Percentiles rank a stretch among this genome's conserved stretches.
Evolutionary conservation across 2,888 invertebrate genomes (phyloP).

Genomic region (Lamellibrachia satsuma): DNA sequence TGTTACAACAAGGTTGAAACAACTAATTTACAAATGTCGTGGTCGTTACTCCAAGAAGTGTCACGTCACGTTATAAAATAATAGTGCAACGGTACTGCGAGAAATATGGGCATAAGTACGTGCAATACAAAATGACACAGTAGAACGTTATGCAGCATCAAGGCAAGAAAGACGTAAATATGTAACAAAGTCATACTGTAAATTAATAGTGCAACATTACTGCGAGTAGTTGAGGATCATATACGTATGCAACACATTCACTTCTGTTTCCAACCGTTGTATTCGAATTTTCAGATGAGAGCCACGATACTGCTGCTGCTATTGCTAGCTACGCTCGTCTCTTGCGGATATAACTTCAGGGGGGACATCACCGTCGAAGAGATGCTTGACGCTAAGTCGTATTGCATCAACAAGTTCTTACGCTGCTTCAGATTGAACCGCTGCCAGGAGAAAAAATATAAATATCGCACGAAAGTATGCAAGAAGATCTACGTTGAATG

Average conservation of each 20-base stretch:
- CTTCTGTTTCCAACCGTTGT: not conserved
- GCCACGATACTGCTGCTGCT: not conserved
- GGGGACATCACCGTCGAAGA: not conserved
- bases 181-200: not conserved
- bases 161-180: not conserved
- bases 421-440: not conserved
- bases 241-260: not conserved
- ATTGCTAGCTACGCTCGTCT: not conserved
- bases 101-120: too few relatives aligned
- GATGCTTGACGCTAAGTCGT: not conserved
- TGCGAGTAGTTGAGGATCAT: not conserved
- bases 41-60: too few relatives aligned
- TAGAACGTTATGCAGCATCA: too few relatives aligned
- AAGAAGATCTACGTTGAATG: not conserved
- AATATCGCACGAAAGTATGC: not conserved
- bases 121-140: too few relatives aligned
- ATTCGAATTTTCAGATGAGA: not conserved
- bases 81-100: too few relatives aligned
- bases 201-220: not conserved
- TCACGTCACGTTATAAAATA: too few relatives aligned
- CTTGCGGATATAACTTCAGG: not conserved
- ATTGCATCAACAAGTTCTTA: not conserved
- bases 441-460: not conserved
- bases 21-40: too few relatives aligned
- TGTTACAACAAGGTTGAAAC: too few relatives aligned